Percentiles rank a stretch among this genome's conserved stretches.
Conservation (phyloP, 2,113 vertebrate genomes). For the Glaucidium brasilianum region DNA sequence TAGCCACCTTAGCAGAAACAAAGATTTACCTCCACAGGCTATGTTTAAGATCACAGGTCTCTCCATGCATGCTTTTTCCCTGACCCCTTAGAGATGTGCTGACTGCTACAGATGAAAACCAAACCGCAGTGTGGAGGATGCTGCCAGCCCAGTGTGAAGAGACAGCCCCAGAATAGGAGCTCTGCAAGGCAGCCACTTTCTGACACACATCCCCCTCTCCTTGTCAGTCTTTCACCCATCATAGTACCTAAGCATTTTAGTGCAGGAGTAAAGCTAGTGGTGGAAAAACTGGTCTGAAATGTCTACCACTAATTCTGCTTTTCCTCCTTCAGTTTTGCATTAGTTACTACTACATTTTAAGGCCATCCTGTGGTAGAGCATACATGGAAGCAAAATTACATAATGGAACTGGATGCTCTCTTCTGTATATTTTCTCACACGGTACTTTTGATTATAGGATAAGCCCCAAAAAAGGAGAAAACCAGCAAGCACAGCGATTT, state of each 20-base stretch:
- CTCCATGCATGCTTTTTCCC: neutral
- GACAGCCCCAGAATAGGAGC: neutral
- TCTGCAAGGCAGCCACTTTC: neutral
- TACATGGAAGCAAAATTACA: conserved; percentile 32
- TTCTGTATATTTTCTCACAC: neutral
- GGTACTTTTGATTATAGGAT: conserved; percentile 15
- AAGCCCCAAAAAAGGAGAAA: neutral
- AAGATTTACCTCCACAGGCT: neutral
- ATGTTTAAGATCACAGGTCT: neutral
- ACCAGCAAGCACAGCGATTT: conserved; percentile 42
- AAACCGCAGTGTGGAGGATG: fast-evolving
- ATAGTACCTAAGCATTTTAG: neutral
- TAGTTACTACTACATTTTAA: neutral
- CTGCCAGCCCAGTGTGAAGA: neutral
- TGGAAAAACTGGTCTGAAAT: neutral
- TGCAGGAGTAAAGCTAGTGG: neutral
- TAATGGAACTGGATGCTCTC: conserved; percentile 26
- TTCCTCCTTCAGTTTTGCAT: conserved; percentile 1
- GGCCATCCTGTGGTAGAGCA: neutral
- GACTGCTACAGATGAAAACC: neutral
- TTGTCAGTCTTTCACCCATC: neutral
- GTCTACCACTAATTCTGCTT: neutral
- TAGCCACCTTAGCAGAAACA: neutral
- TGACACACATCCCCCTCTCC: neutral
- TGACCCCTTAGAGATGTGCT: neutral